Evolutionary conservation across 2,797 vertebrate genomes (phyloP), one percentile per base, ranked within the genome.

Genomic region (Paramormyrops hopkinsi): DNA sequence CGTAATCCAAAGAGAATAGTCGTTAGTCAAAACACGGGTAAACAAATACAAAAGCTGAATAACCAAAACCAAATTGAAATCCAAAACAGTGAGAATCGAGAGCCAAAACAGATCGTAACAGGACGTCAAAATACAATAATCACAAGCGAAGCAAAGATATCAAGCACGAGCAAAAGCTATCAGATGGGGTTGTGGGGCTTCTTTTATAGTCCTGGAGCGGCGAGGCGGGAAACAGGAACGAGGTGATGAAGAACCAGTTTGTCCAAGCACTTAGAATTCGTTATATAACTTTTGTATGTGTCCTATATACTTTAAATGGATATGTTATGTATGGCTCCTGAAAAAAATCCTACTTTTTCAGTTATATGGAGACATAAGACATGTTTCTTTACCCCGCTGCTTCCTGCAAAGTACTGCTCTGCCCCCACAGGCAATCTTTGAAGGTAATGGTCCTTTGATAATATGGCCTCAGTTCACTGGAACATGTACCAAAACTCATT

Each of bases 361-460:
- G 33, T 41, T 76, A 76, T 37, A 37, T 76, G 69, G 14, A 76
- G 69, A 41, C 33, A 76, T 76, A 76, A 41, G 29, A 76, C 69
- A 7, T 76, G 29, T 76, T 76, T 76, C 14, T 76, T 76, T 76
- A 76, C 69, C 22, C n/a, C n/a, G n/a, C 17, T 29, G 44, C 41
- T 69, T 29, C 59, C 83, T 41, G 22, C 59, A 73, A 48, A 86
- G 50, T 46, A 89, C n/a, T 4, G 33, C 88, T 50, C 65, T 33
- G n/a, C 87, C 33, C 48, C 89, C 51, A 25, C 29, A 54, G 89
- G 89, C 84, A 89, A 79, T 89, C 65, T 87, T 14, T 11, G 62
- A 89, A 86, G 48, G 89, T 89, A 89, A 89, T 87, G 89, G 89
- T 89, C 84, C 89, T 87, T 89, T 33, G 89, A 87, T 87, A 87